phyloP scores from a whole-genome alignment of 2,888 invertebrate genomes.

The Trachelus troglodyta region DNA sequence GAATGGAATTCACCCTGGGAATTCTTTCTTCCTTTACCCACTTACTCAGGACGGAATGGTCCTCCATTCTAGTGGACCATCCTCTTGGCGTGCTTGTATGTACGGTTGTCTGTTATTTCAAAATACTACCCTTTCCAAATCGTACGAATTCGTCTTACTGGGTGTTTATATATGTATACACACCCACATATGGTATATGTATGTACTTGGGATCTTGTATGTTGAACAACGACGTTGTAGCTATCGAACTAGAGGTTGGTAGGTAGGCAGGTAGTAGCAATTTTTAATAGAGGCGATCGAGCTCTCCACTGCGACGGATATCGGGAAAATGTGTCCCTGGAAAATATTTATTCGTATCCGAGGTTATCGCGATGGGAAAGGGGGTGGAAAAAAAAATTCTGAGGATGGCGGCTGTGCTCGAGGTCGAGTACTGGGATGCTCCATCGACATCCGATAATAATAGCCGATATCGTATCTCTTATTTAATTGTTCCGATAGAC shows the following conservation, averaged over 20 bases:
- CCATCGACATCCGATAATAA: neutral
- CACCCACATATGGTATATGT: neutral
- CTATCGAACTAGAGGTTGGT: neutral
- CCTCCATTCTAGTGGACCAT: neutral
- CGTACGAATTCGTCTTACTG: neutral
- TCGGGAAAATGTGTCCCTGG: neutral
- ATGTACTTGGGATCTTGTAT: neutral
- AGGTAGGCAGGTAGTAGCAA: neutral
- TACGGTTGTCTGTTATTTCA: neutral
- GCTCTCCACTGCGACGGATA: neutral
- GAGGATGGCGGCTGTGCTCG: neutral
- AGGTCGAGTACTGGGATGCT: slow-evolving; percentile 4
- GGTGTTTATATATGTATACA: neutral
- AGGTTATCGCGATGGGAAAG: neutral
- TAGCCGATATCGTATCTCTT: neutral
- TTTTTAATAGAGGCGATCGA: neutral
- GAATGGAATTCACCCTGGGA: neutral
- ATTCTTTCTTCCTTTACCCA: neutral
- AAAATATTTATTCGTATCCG: neutral
- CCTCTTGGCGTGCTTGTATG: neutral
- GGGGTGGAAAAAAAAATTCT: neutral
- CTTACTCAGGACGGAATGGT: neutral
- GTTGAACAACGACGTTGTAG: neutral
- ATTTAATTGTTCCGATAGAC: neutral
- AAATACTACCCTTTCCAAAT: neutral